Base-by-base conservation (phyloP, 2,113 vertebrate genomes). In the Chlorodrepanis virens region DNA sequence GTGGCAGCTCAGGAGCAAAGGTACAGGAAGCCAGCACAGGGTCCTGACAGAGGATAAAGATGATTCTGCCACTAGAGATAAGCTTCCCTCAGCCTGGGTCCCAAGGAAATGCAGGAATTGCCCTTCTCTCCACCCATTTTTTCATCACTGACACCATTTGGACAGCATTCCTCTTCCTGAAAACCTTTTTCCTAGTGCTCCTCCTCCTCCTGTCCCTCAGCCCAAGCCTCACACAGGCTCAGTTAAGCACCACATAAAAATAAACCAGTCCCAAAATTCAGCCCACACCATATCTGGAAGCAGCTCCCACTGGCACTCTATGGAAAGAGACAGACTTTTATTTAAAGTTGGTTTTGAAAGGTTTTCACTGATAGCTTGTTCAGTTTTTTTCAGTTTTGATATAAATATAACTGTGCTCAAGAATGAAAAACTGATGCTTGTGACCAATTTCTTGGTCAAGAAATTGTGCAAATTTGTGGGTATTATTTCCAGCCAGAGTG, bases 31-130 rank as follows among this genome's bases (percentile, higher is more conserved):
- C 5, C 64, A 59, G n/a, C 2, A 2, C 21, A 63, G 20, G 22
- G 33, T 47, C 67, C 71, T 61, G 54, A 45, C 21, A 49, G 27
- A 37, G 63, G n/a, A 47, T 45, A 63, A 14, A n/a, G 12, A 29
- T 4, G 4, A 21, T 40, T 84, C 61, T 71, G 39, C 19, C 39
- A 14, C 7, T 21, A 35, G 68, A 87, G 42, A 45, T 29, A 42
- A 65, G 10, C 54, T 37, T 50, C 50, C 80, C 53, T 57, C 63
- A 67, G 49, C 11, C 47, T 21, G 14, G 0, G 0, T 59, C 53
- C n/a, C 0, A 0, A 2, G 10, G 29, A 28, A 40, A 24, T 11
- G 28, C 61, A 87, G n/a, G 37, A 42, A 37, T 5, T 80, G n/a
- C 13, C 47, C 22, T n/a, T 45, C 49, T 12, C 56, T 25, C 50